Evolutionary conservation across 2,113 vertebrate species (phyloP).

Genomic region (Rhizomys pruinosus): DNA sequence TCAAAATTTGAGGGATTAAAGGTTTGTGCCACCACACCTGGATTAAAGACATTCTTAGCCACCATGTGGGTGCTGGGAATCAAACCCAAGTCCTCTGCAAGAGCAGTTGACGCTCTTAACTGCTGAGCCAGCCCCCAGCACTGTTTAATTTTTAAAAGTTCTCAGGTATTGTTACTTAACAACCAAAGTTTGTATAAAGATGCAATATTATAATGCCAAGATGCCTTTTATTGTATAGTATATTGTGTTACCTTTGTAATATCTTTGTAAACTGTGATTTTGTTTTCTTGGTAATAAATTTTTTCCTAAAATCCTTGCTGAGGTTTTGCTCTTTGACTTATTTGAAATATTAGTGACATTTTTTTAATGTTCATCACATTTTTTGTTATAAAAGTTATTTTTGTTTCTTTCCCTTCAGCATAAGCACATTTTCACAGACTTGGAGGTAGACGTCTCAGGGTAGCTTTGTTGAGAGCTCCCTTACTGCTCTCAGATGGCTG

Average conservation of each 20-base stretch:
- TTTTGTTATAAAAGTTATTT: not conserved
- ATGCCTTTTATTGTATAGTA: constrained; percentile 66
- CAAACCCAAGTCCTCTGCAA: too few species aligned
- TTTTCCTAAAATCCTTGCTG: constrained; percentile 37
- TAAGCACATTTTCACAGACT: not conserved
- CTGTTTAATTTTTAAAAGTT: constrained; percentile 63
- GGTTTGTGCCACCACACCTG: too few species aligned
- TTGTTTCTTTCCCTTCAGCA: not conserved
- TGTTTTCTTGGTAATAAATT: constrained; percentile 75
- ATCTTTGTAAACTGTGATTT: constrained; percentile 69
- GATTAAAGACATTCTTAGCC: too few species aligned
- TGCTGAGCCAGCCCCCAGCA: too few species aligned
- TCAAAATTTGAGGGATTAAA: constrained; percentile 42
- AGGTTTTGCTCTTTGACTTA: constrained; percentile 59
- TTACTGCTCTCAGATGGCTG: not conserved
- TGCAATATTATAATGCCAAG: constrained; percentile 27
- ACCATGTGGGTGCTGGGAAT: too few species aligned
- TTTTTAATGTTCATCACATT: constrained; percentile 26
- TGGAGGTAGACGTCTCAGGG: not conserved
- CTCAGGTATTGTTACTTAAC: constrained; percentile 69
- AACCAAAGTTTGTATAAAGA: constrained; percentile 28
- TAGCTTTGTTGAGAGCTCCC: not conserved
- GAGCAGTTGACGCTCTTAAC: too few species aligned
- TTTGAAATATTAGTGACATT: constrained; percentile 6
- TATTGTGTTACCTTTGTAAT: constrained; percentile 74